Evolutionary conservation across 2,888 invertebrate species (phyloP), one percentile per base, ranked within the genome.

Genomic region (Hirudinaria manillensis): DNA sequence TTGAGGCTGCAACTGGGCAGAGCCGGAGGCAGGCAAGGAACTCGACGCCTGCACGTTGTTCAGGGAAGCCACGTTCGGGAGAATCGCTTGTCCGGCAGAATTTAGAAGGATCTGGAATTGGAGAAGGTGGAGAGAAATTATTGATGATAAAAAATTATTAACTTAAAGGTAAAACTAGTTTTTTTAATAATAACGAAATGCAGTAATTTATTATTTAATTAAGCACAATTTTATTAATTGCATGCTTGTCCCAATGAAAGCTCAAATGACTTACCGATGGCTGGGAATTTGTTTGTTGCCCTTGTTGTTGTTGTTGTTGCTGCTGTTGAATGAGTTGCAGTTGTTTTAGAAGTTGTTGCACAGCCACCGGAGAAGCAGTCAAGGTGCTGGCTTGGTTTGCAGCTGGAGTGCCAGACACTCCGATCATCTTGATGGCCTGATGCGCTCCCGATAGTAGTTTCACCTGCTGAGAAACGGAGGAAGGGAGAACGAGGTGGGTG

Each of bases 261-360:
- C n/a, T n/a, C n/a, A n/a, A 61, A 61, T 7, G 29, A 61, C 61
- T 24, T 61, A 61, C 61, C n/a, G 61, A 61, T 13, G 61, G 61
- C 21, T 61, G 61, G n/a, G 61, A 61, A 29, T 61, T 70, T 70
- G 34, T 19, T 34, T 36, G 70, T 21, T 36, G 70, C 24, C n/a
- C n/a, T 67, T 65, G 66, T 72, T 71, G 75, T 38, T 36, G 72
- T 70, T 76, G 68, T 27, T 29, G 55, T 36, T 72, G 76, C n/a
- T 45, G 67, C 55, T 76, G 76, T 27, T 67, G 76, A 24, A 73
- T 27, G 21, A 72, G 55, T 29, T 72, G 72, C 34, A 72, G 45
- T 55, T 73, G 76, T 32, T 38, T 51, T 13, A 55, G 38, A 21
- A 75, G 73, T 51, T 70, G 75, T 70, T 75, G 75, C 36, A 70